Evolutionary conservation across 2,113 vertebrate species (phyloP).

Genomic region (Columba janthina): DNA sequence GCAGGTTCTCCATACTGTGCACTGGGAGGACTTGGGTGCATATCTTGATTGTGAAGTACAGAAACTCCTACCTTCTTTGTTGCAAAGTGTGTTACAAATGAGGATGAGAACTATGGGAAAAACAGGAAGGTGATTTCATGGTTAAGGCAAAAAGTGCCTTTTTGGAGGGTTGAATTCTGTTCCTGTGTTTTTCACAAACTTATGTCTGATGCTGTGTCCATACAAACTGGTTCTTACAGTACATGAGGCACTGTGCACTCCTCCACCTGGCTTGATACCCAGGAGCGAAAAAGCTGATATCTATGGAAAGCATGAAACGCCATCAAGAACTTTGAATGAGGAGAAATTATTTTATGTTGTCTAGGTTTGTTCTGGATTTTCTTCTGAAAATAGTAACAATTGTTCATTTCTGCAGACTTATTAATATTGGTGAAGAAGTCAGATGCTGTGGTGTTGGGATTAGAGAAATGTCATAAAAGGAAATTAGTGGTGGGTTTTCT

Average conservation of each 20-base stretch:
- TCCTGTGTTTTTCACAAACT: background rate
- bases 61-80: background rate
- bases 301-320: background rate
- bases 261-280: background rate
- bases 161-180: background rate
- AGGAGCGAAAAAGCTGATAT: background rate
- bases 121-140: background rate
- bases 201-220: background rate
- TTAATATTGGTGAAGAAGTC: background rate
- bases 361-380: background rate
- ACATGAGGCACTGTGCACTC: fast-evolving
- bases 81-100: background rate
- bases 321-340: background rate
- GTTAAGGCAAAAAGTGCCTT: background rate
- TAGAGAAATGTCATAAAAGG: background rate
- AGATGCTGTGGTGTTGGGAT: background rate
- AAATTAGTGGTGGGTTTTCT: background rate
- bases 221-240: background rate
- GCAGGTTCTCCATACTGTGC: background rate
- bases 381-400: background rate
- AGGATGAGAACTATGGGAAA: background rate
- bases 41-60: background rate
- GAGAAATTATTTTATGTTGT: background rate
- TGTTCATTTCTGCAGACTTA: background rate
- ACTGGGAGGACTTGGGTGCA: background rate